Conservation (phyloP, 2,888 invertebrate genomes). For the Osmoderma eremita region DNA sequence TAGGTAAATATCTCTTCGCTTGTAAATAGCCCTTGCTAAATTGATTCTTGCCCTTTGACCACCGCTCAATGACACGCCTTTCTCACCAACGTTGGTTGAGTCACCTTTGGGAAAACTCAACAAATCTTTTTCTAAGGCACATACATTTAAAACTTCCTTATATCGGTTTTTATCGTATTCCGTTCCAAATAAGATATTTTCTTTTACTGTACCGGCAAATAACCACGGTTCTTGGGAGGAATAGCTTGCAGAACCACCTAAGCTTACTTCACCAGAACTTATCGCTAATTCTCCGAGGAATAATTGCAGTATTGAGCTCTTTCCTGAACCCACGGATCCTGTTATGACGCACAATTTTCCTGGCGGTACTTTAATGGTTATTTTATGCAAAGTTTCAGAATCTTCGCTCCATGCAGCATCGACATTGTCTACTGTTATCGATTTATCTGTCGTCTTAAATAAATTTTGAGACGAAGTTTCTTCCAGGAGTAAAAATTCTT, state of each 20-base stretch:
- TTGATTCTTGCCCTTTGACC: conserved; percentile 83
- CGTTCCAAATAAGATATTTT: conserved; percentile 75
- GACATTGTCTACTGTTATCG: conserved; percentile 49
- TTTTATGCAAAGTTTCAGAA: conserved; percentile 55
- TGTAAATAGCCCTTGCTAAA: conserved; percentile 79
- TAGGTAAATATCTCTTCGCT: conserved; percentile 77
- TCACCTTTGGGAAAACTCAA: conserved; percentile 68
- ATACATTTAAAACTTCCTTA: conserved; percentile 66
- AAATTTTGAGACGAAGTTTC: conserved; percentile 60
- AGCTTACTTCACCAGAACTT: conserved; percentile 64
- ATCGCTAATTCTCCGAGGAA: conserved; percentile 70
- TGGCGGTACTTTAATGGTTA: conserved; percentile 62
- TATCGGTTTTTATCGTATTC: conserved; percentile 63
- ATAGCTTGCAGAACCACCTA: conserved; percentile 68
- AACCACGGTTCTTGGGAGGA: conserved; percentile 75
- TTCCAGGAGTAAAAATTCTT: conserved; percentile 68
- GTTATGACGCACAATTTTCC: conserved; percentile 77
- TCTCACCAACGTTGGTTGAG: conserved; percentile 70
- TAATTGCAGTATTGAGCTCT: conserved; percentile 67
- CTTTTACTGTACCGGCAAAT: conserved; percentile 68
- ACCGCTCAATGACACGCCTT: conserved; percentile 79
- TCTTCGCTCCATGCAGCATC: conserved; percentile 51
- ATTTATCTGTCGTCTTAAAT: conserved; percentile 40
- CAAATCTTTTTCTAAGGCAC: conserved; percentile 72
- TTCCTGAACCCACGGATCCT: conserved; percentile 93